Evolutionary conservation across 2,797 vertebrate species (phyloP).

Genomic region (Bovichtus diacanthus): DNA sequence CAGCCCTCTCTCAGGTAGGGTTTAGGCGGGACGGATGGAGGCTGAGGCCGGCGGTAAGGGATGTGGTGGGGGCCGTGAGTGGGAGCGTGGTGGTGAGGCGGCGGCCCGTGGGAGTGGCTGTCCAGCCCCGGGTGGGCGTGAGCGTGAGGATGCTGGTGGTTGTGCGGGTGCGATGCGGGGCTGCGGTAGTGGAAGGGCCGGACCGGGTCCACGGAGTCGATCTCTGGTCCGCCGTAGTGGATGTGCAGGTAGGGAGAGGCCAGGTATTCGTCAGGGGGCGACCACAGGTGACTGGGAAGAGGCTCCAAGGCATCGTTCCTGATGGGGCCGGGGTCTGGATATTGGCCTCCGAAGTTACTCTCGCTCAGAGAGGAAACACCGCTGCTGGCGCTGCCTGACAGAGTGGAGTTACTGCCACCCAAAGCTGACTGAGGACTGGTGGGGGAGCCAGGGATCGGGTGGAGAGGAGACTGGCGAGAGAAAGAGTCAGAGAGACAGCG

Average conservation of each 20-base stretch:
- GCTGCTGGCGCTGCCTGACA: constrained; percentile 98
- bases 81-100: constrained; percentile 73
- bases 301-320: constrained; percentile 92
- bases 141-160: constrained; percentile 82
- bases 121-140: constrained; percentile 80
- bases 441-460: constrained; percentile 97
- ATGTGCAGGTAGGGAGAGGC: constrained; percentile 94
- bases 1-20: constrained; percentile 93
- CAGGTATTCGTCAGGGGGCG: constrained; percentile 93
- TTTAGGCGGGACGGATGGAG: constrained; percentile 94
- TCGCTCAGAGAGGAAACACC: constrained; percentile 98
- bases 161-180: constrained; percentile 89
- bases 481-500: constrained; percentile 27
- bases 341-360: constrained; percentile 97
- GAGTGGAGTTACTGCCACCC: constrained; percentile 97
- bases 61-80: constrained; percentile 85
- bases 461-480: constrained; percentile 91
- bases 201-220: constrained; percentile 91
- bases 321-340: constrained; percentile 93
- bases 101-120: constrained; percentile 83
- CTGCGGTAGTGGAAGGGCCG: constrained; percentile 84
- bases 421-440: constrained; percentile 98
- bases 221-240: constrained; percentile 95
- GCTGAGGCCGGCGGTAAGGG: constrained; percentile 89
- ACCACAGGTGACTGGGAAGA: constrained; percentile 96